Base-by-base conservation (phyloP, 92 coral and sea anemone genomes). In the Phenganax stokvisi region DNA sequence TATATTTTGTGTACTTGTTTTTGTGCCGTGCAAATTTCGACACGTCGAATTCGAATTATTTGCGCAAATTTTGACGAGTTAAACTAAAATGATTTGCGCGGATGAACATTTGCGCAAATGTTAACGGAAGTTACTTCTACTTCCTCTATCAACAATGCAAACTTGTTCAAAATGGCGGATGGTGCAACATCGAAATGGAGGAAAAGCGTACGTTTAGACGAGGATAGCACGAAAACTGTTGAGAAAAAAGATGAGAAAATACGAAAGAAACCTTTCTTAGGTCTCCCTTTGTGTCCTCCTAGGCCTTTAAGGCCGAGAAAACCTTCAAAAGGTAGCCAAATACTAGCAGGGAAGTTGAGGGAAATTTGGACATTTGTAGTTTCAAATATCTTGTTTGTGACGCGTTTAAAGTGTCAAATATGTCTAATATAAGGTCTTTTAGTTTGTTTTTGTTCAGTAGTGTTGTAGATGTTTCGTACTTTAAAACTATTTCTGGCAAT, bases 111-210 rank as follows among this genome's bases (percentile, higher is more conserved):
- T 37, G 47, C 47, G 47, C 47, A 37, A 37, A 37, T 37, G 47
- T 37, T 5, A 37, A 31, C 70, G 70, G 70, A 64, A 71, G 75
- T 71, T 31, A 56, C 30, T 47, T 28, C 65, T 56, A 27, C 81
- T 77, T 77, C 81, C 81, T 77, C 44, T 71, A 13, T 77, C 81
- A 77, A 77, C 81, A 77, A 77, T 77, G 81, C 56, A 57, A 54
- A 60, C 44, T 66, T 59, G 37, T 77, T 31, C 15, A 77, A 59
- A 30, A 77, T 77, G 81, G 81, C 81, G 81, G 81, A 77, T 57
- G 58, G 81, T 15, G 27, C n/a, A 51, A 76, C 57, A 27, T 77
- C 72, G 53, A 77, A 31, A 27, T 0, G 71, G 9, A 77, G 17
- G 65, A 77, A 77, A 51, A 77, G 56, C 57, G 81, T 77, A 8